Percentiles rank a stretch among this genome's conserved stretches.
These are phyloP conservation scores for Notechis scutatus DNA, from an alignment of 2,113 vertebrate genomes.

Conservation along the genomic window DNA sequence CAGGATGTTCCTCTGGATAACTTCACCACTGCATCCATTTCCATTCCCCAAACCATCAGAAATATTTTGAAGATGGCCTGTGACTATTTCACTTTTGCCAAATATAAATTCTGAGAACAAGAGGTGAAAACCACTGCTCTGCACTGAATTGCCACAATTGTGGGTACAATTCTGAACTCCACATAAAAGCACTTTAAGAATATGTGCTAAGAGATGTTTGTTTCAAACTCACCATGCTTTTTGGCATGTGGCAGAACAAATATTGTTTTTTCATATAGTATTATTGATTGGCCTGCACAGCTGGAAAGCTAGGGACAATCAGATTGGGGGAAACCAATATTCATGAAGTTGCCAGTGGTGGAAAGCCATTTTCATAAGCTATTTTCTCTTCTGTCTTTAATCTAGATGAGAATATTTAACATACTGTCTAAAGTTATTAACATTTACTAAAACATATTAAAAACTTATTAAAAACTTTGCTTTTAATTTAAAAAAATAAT, in stretches of 20 bases:
- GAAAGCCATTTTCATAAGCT: background rate
- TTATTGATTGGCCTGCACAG: background rate
- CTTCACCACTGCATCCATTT: background rate
- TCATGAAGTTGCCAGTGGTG: background rate
- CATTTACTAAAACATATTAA: no score
- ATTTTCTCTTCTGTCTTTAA: background rate
- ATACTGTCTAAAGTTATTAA: no score
- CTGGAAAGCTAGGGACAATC: background rate
- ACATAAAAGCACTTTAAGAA: background rate
- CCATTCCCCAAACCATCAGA: background rate
- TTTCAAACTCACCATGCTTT: background rate
- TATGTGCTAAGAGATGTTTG: background rate
- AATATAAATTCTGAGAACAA: background rate
- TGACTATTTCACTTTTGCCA: background rate
- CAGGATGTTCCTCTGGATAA: background rate
- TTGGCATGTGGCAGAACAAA: background rate
- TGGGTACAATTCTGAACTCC: background rate
- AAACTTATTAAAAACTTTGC: background rate
- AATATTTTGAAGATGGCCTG: background rate
- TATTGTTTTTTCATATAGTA: background rate
- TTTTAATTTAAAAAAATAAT: no score
- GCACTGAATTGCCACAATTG: background rate
- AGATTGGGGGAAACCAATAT: background rate
- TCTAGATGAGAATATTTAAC: conserved; percentile 18
- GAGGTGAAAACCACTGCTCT: background rate